phyloP scores from a whole-genome alignment of 2,797 vertebrate genomes.

The Fistularia commersonii region DNA sequence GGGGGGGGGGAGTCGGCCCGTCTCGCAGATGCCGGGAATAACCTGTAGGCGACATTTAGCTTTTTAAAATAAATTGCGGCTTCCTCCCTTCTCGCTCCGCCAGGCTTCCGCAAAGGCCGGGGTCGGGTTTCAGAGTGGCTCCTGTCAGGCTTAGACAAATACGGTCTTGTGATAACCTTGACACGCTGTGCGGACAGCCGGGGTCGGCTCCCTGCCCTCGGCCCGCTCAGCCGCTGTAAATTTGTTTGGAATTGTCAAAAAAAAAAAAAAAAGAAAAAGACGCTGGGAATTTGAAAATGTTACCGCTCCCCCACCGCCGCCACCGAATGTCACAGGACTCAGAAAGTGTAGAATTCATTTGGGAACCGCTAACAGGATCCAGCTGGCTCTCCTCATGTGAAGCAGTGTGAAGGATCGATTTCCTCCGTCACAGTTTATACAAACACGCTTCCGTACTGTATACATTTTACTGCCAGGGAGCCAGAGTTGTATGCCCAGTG shows the following conservation, averaged over 20 bases:
- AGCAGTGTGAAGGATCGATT: conserved; percentile 67
- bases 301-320: conserved; percentile 29
- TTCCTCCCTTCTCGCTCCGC: neutral
- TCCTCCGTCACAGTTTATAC: conserved; percentile 66
- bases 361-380: conserved; percentile 68
- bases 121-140: conserved; percentile 43
- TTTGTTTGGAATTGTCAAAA: conserved; percentile 73
- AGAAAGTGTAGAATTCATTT: conserved; percentile 64
- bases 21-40: conserved; percentile 17
- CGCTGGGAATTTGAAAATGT: conserved; percentile 54
- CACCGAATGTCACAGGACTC: conserved; percentile 53
- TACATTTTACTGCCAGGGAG: conserved; percentile 46
- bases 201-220: conserved; percentile 26
- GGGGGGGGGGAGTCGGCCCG: conserved; percentile 8
- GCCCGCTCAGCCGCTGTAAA: conserved; percentile 28
- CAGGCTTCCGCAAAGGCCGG: conserved; percentile 13
- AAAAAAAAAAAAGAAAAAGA: neutral
- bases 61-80: conserved; percentile 42
- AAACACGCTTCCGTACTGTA: conserved; percentile 65
- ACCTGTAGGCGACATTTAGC: conserved; percentile 15
- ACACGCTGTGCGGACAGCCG: conserved; percentile 48
- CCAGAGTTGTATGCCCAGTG: conserved; percentile 37
- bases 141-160: conserved; percentile 48
- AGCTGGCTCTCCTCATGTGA: conserved; percentile 63
- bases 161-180: conserved; percentile 60